phyloP scores from a whole-genome alignment of 2,888 invertebrate genomes.

The Anaspis maculata region DNA sequence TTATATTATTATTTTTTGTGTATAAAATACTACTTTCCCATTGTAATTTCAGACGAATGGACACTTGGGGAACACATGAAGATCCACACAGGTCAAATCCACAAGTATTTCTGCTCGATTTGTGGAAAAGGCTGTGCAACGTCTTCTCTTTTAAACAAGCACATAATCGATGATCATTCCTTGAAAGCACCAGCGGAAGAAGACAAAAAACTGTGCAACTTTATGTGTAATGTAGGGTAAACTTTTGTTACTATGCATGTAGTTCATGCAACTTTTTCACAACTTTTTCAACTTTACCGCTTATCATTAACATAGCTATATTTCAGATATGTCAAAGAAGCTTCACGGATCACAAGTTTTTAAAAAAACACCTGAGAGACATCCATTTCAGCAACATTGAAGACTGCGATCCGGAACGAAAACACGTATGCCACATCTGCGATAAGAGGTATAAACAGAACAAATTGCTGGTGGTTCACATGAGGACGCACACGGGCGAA shows the following conservation, averaged over 20 bases:
- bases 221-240: constrained; percentile 31
- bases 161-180: constrained; percentile 25
- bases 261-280: too few species aligned
- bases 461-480: constrained; percentile 33
- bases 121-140: constrained; percentile 32
- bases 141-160: constrained; percentile 29
- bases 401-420: constrained; percentile 26
- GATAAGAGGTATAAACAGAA: constrained; percentile 38
- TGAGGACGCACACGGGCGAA: constrained; percentile 39
- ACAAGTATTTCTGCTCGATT: constrained; percentile 35
- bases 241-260: too few species aligned
- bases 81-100: constrained; percentile 34
- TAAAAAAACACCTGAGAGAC: constrained; percentile 32
- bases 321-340: constrained; percentile 34
- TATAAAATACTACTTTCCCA: too few species aligned
- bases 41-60: constrained; percentile 36
- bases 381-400: constrained; percentile 25
- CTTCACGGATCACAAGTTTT: constrained; percentile 29
- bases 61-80: constrained; percentile 37
- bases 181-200: constrained; percentile 19
- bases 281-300: too few species aligned
- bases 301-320: too few species aligned
- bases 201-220: constrained; percentile 16
- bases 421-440: constrained; percentile 35
- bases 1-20: too few species aligned